Evolutionary conservation across 1,140 invertebrate species (phyloP).

Genomic region (Sipha flava): DNA sequence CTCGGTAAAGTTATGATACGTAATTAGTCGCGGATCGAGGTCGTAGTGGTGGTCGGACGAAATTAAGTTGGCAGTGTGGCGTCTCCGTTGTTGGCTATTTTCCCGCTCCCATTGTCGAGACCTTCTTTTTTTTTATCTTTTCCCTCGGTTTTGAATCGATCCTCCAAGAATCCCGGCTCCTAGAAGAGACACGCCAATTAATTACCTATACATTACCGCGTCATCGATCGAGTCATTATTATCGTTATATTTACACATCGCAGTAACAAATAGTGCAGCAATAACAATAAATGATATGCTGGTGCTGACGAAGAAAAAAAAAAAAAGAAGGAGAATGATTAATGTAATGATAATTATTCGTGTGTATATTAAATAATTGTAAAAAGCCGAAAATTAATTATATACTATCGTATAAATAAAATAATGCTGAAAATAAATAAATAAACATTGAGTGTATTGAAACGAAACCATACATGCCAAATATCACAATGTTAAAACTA

Average conservation of each 20-base stretch:
- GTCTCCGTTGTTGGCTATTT: not conserved
- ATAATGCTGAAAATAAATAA: not conserved
- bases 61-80: not conserved
- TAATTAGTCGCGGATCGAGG: not conserved
- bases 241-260: too few relatives aligned
- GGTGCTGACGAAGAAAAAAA: too few relatives aligned
- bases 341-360: too few relatives aligned
- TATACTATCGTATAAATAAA: not conserved
- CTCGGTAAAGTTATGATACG: not conserved
- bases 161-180: constrained; percentile 16
- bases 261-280: too few relatives aligned
- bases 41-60: not conserved
- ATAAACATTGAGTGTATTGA: not conserved
- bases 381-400: too few relatives aligned
- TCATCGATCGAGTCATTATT: too few relatives aligned
- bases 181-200: not conserved
- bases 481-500: too few relatives aligned
- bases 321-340: too few relatives aligned
- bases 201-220: not conserved
- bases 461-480: not conserved
- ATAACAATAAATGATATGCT: too few relatives aligned
- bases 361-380: too few relatives aligned
- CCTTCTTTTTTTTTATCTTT: not conserved
- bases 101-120: not conserved
- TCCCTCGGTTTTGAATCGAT: not conserved